Base-by-base conservation (phyloP, 35 echinoderm and acorn worm species). In the Patiria miniata region DNA sequence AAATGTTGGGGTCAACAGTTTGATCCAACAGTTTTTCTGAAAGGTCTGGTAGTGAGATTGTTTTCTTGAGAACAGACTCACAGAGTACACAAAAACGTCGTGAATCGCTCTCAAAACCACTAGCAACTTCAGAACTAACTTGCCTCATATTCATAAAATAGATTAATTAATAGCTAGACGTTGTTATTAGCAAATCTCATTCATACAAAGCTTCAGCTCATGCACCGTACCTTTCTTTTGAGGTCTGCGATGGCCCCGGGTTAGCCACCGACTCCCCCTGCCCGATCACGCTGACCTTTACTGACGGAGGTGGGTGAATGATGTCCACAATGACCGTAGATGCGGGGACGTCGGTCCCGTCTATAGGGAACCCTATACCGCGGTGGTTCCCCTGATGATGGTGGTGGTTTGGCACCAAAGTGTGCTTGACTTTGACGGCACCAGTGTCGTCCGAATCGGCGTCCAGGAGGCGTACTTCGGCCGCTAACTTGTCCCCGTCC, bases 261-360 rank as follows among this genome's bases (percentile, higher is more conserved):
- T 26, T 34, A 73, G 65, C 23, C n/a, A 14, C n/a, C 26, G 26
- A 2, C 34, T 73, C 65, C 65, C 21, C 65, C 29, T 73, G 26
- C 26, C 26, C 65, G 6, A 30, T 15, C 65, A 73, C 14, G 34
- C 65, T 73, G 65, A 30, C 65, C 21, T 10, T 73, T 1, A 73
- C 26, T 30, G 26, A 73, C 42, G 65, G 65, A 26, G 65, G 65
- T n/a, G 65, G 65, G 14, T 73, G 65, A 26, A 73, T 30, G 65
- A 73, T 73, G 29, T 73, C 65, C 65, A 73, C 65, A 73, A 30
- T 36, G 2, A 73, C 65, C 65, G 65, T 73, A 14, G 65, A 73
- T 30, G 65, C 23, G 14, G 65, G 65, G 14, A 34, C 14, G 14
- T 32, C 26, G 26, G 26, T 7, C 23, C 34, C 65, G 26, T 34